These are phyloP conservation scores for Drosophila pseudotalamancana DNA, from an alignment of 2,888 invertebrate species.

Conservation along the genomic window DNA sequence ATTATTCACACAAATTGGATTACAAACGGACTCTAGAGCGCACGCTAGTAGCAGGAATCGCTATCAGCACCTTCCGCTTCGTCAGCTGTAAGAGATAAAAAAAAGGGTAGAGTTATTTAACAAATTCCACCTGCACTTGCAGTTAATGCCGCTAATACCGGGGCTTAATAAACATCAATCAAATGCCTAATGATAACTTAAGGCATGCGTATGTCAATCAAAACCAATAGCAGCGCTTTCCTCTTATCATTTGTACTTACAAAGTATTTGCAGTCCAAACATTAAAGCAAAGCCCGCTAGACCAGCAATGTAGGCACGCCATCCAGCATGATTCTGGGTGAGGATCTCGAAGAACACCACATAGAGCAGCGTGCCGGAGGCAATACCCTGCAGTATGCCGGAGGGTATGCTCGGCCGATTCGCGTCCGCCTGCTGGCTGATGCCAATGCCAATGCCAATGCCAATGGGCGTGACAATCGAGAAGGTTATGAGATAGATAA, in stretches of 20 bases:
- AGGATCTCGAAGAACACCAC: constrained; percentile 99
- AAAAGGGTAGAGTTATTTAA: constrained; percentile 8
- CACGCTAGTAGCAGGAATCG: constrained; percentile 40
- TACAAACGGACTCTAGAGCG: too few species aligned
- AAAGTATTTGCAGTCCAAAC: constrained; percentile 87
- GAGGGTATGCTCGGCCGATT: constrained; percentile 87
- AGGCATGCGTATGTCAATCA: constrained; percentile 26
- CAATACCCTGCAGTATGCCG: constrained; percentile 87
- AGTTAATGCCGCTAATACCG: background rate
- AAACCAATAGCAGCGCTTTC: constrained; percentile 2
- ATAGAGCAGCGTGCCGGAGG: constrained; percentile 96
- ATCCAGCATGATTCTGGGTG: constrained; percentile 86
- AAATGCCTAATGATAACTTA: constrained; percentile 18
- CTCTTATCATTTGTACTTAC: constrained; percentile 66
- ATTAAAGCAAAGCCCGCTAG: constrained; percentile 89
- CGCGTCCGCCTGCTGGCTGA: constrained; percentile 87
- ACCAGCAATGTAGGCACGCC: constrained; percentile 88
- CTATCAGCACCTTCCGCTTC: constrained; percentile 69
- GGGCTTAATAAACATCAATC: constrained; percentile 27
- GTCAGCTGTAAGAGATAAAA: constrained; percentile 47
- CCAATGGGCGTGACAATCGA: constrained; percentile 90
- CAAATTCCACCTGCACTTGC: constrained; percentile 2
- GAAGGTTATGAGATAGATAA: constrained; percentile 90
- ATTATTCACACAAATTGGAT: background rate
- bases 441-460: constrained; percentile 91